Conservation (phyloP, 2,888 invertebrate species). For the Zaprionus lineosus region DNA sequence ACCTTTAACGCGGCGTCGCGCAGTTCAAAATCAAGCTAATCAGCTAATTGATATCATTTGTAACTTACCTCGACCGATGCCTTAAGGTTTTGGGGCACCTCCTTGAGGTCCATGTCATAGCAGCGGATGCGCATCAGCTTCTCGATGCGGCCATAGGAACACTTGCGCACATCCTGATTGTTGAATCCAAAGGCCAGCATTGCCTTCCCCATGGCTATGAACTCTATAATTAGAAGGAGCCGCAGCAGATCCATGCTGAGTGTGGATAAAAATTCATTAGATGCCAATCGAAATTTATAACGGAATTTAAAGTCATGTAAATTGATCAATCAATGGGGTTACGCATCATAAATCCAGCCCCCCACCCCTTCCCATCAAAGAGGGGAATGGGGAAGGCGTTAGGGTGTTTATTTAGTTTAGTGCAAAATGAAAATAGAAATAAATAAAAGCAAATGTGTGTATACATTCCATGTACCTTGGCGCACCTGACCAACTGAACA, state of each 20-base stretch:
- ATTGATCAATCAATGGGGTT: constrained; percentile 11
- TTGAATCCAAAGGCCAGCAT: constrained; percentile 77
- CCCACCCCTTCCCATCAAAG: neutral
- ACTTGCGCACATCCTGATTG: constrained; percentile 75
- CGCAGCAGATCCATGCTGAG: constrained; percentile 72
- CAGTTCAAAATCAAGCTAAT: neutral
- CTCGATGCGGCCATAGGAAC: constrained; percentile 78
- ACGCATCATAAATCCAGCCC: constrained; percentile 28
- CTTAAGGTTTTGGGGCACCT: constrained; percentile 81
- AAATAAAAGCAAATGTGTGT: constrained; percentile 49
- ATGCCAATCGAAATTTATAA: neutral
- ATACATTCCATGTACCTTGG: too few relatives aligned
- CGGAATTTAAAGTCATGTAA: neutral
- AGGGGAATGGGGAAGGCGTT: constrained; percentile 18
- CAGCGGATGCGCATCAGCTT: constrained; percentile 79
- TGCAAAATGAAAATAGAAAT: constrained; percentile 42
- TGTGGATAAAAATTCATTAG: constrained; percentile 12
- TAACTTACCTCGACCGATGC: constrained; percentile 81
- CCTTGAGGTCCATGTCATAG: constrained; percentile 80
- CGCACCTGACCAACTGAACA: constrained; percentile 29
- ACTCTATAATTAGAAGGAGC: constrained; percentile 64
- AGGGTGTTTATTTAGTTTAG: constrained; percentile 59
- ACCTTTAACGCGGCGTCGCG: constrained; percentile 25
- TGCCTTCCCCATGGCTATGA: constrained; percentile 52
- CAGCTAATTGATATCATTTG: constrained; percentile 10